Evolutionary conservation across 92 coral and sea anemone genomes (phyloP).

Genomic region (Epizoanthus stellaris): DNA sequence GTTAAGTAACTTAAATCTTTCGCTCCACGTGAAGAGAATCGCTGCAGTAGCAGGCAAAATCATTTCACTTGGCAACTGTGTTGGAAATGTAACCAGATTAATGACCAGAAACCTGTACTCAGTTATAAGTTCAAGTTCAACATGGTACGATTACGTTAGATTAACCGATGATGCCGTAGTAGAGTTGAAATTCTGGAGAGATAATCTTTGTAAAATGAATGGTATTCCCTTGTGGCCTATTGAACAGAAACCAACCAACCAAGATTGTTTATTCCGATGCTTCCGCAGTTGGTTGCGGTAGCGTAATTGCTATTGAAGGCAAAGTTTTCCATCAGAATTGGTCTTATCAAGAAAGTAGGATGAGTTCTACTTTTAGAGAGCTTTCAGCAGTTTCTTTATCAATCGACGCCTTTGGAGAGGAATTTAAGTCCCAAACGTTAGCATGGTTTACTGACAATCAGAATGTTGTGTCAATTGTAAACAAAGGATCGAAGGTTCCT

Average conservation of each 20-base stretch:
- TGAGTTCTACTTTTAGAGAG: conserved; percentile 64
- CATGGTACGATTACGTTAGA: conserved; percentile 46
- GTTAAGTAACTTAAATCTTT: not conserved
- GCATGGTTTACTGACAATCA: conserved; percentile 60
- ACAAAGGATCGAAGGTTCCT: conserved; percentile 49
- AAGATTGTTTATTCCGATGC: conserved; percentile 59
- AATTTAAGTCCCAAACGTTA: conserved; percentile 37
- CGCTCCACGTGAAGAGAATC: conserved; percentile 38
- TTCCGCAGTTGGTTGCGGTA: conserved; percentile 39
- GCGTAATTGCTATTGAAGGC: conserved; percentile 52
- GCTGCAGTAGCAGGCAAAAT: conserved; percentile 52
- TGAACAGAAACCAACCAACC: conserved; percentile 42
- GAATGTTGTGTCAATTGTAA: conserved; percentile 50
- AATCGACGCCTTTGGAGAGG: conserved; percentile 38
- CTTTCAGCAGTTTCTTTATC: conserved; percentile 56
- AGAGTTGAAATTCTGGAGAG: conserved; percentile 49
- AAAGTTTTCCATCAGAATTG: conserved; percentile 70
- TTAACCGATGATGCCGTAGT: conserved; percentile 18
- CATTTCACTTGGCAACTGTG: conserved; percentile 52
- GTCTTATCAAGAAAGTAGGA: conserved; percentile 51
- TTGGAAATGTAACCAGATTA: conserved; percentile 59
- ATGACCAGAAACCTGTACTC: conserved; percentile 61
- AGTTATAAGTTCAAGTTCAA: conserved; percentile 47
- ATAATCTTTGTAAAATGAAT: conserved; percentile 31
- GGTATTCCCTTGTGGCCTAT: conserved; percentile 56